Base-by-base conservation (phyloP, 2,888 invertebrate species). In the Candidula unifasciata region DNA sequence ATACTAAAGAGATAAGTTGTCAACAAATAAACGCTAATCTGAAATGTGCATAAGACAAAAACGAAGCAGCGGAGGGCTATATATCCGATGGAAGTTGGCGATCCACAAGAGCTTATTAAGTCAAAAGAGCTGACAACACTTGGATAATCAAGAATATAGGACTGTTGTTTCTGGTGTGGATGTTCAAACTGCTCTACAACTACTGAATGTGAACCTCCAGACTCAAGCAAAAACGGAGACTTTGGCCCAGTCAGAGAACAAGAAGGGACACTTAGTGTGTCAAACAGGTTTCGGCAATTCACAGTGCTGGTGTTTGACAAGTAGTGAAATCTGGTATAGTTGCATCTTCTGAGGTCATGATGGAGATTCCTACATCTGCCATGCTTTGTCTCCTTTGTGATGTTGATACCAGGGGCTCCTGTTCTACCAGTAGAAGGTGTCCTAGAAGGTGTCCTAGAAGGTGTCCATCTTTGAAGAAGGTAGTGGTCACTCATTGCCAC, bases 11-110 rank as follows among this genome's bases (percentile, higher is more conserved):
- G 54, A 27, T 78, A 69, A 37, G 80, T 52, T 74, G 82, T 78
- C 54, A 81, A 1, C 44, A 85, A 37, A 10, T 82, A 69, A 35
- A 86, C 68, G 64, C 44, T 78, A 35, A 85, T 52, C 71, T 84
- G 82, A 21, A 85, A n/a, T 27, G 84, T 84, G 37, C 73, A 79
- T 35, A 86, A 64, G 3, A 86, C 44, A 21, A 54, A 5, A 10
- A 33, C 57, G 3, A 76, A n/a, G 57, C 78, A 64, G 21, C 81
- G 44, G 33, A 83, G 13, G 24, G 81, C 35, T 24, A 37, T 44
- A 64, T 86, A 71, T 18, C 73, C 33, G 16, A 37, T 21, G 30
- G 78, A 54, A 2, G 79, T 52, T 33, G 79, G 44, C 6, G 69
- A 44, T 2, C 52, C n/a, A 18, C 30, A 3, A 54, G 21, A n/a